These are phyloP conservation scores for Anarhynchus alexandrinus DNA, from an alignment of 2,113 vertebrate species.

Conservation along the genomic window DNA sequence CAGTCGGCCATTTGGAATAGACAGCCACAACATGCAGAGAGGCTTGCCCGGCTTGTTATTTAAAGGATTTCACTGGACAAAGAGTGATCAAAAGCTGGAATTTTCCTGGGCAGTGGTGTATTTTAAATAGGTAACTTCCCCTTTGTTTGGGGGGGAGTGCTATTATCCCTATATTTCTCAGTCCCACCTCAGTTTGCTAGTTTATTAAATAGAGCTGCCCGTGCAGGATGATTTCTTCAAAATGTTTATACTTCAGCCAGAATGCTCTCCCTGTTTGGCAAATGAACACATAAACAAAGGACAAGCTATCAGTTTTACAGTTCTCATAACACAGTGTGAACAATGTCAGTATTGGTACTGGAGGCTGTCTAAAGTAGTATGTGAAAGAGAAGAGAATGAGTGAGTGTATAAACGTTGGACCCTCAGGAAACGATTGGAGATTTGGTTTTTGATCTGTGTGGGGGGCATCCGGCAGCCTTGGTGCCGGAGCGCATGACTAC, in stretches of 20 bases:
- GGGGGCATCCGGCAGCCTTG: not conserved
- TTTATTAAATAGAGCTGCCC: not conserved
- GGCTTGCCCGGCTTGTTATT: not conserved
- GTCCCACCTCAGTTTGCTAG: not conserved
- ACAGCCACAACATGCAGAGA: not conserved
- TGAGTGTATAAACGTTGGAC: not conserved
- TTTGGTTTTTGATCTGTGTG: not conserved
- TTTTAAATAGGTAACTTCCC: not conserved
- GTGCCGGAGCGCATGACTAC: not conserved
- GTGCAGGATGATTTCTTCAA: not conserved
- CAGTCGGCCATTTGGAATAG: not conserved
- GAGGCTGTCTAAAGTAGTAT: not conserved
- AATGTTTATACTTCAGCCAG: not conserved
- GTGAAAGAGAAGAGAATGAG: not conserved
- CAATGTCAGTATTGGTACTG: not conserved
- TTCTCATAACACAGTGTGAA: not conserved
- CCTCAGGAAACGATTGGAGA: not conserved
- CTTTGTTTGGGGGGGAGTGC: not conserved
- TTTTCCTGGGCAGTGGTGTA: not conserved
- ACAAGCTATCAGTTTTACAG: not conserved
- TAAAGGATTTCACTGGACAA: not conserved
- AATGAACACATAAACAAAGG: not conserved
- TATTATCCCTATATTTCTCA: not conserved
- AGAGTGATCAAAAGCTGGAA: not conserved
- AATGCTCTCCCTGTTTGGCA: not conserved